A percentile compares a stretch with the other conserved stretches of the same genome.
phyloP scores from a whole-genome alignment of 2,113 vertebrate genomes.

The Syngnathus typhle region DNA sequence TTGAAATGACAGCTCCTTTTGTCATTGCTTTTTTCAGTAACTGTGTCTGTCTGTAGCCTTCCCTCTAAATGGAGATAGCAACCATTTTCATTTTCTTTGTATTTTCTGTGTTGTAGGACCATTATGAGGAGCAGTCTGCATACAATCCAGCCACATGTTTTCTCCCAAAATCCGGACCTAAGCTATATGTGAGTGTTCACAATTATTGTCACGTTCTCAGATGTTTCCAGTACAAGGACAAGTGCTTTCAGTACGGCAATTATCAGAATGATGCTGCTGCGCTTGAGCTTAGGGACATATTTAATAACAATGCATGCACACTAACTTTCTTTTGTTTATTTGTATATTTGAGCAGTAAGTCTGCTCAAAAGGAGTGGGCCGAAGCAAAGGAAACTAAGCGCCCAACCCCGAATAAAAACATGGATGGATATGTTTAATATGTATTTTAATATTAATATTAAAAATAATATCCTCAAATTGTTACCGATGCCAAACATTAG shows the following conservation, averaged over 20 bases:
- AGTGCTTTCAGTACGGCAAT: background rate
- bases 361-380: too few species aligned
- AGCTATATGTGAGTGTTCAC: constrained; percentile 85
- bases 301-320: too few species aligned
- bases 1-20: too few species aligned
- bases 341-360: too few species aligned
- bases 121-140: constrained; percentile 86
- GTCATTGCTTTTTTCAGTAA: too few species aligned
- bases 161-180: constrained; percentile 88
- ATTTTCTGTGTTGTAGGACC: constrained; percentile 70
- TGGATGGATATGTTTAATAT: too few species aligned
- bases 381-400: too few species aligned
- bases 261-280: background rate
- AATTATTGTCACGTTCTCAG: background rate
- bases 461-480: too few species aligned
- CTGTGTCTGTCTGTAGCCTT: background rate
- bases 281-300: background rate
- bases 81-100: background rate
- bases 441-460: too few species aligned
- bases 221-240: background rate
- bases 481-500: too few species aligned
- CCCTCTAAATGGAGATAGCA: background rate
- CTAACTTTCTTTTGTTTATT: too few species aligned
- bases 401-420: too few species aligned
- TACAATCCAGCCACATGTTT: constrained; percentile 81